Evolutionary conservation across 1,140 invertebrate genomes (phyloP).

Genomic region (Drosophila persimilis): DNA sequence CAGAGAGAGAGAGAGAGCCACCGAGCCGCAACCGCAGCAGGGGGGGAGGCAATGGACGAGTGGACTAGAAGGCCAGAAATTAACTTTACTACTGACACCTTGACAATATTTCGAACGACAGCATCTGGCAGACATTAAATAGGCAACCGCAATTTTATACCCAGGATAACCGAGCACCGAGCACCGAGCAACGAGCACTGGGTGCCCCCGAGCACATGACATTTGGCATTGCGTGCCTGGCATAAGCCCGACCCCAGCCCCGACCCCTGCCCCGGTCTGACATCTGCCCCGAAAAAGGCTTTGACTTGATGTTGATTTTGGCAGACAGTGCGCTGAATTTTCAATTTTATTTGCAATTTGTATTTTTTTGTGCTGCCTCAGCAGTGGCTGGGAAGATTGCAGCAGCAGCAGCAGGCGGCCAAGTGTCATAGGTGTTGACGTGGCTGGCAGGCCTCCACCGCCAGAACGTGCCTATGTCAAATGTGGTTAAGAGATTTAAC

Average conservation of each 20-base stretch:
- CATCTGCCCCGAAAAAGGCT: slow-evolving; percentile 35
- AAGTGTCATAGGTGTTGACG: slow-evolving; percentile 63
- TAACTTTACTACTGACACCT: slow-evolving; percentile 79
- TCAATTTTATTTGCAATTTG: slow-evolving; percentile 72
- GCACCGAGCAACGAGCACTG: slow-evolving; percentile 28
- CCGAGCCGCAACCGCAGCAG: slow-evolving; percentile 59
- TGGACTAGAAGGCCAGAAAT: slow-evolving; percentile 55
- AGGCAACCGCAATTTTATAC: slow-evolving; percentile 41
- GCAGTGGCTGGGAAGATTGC: slow-evolving; percentile 32
- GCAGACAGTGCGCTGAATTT: slow-evolving; percentile 69
- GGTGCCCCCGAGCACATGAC: slow-evolving; percentile 39
- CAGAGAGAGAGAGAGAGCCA: slow-evolving; percentile 42
- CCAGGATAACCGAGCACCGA: slow-evolving; percentile 9
- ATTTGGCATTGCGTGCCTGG: slow-evolving; percentile 60
- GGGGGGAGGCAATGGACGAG: slow-evolving; percentile 3
- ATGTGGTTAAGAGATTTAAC: slow-evolving; percentile 67
- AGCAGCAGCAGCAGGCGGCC: slow-evolving; percentile 25
- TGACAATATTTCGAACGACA: slow-evolving; percentile 72
- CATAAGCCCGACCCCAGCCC: slow-evolving; percentile 37
- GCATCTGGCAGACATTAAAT: slow-evolving; percentile 41
- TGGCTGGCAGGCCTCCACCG: slow-evolving; percentile 31
- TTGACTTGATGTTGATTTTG: slow-evolving; percentile 65
- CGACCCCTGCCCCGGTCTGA: slow-evolving; percentile 4
- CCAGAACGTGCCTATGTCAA: slow-evolving; percentile 71
- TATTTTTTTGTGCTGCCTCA: slow-evolving; percentile 65